A percentile compares a stretch with the other conserved stretches of the same genome.
These are phyloP conservation scores for Buathra laborator DNA, from an alignment of 2,888 invertebrate species.

Conservation along the genomic window DNA sequence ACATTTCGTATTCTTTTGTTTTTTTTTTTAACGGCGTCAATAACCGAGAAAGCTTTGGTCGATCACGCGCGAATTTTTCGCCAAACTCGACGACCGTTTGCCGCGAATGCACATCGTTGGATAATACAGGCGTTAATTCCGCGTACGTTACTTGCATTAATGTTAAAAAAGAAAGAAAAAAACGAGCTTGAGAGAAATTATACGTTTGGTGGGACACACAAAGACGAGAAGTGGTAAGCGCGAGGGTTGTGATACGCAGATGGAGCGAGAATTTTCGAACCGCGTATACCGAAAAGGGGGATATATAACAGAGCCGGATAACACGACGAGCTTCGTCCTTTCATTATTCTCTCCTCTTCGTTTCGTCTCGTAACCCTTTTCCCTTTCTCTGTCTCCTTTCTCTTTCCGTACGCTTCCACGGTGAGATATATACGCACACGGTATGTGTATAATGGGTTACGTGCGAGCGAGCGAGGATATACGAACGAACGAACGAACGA, in stretches of 20 bases:
- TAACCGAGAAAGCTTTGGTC: neutral
- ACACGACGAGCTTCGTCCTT: slow-evolving; percentile 22
- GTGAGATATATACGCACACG: slow-evolving; percentile 27
- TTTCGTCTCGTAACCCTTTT: slow-evolving; percentile 26
- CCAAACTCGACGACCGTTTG: neutral
- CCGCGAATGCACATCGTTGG: slow-evolving; percentile 8
- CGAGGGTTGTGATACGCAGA: slow-evolving; percentile 47
- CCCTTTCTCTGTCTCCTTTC: neutral
- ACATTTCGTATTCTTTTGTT: neutral
- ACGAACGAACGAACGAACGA: slow-evolving; percentile 64
- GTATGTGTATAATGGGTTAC: slow-evolving; percentile 58
- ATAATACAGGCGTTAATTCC: neutral
- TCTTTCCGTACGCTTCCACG: slow-evolving; percentile 7
- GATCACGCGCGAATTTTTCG: slow-evolving; percentile 20
- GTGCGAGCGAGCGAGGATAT: slow-evolving; percentile 61
- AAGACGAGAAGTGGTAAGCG: slow-evolving; percentile 19
- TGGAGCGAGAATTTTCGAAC: slow-evolving; percentile 9
- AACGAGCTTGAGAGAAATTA: neutral
- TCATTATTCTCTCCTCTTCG: slow-evolving; percentile 41
- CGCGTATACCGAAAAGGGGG: slow-evolving; percentile 13
- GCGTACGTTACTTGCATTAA: neutral
- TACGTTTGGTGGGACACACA: slow-evolving; percentile 26
- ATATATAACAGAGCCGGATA: slow-evolving; percentile 10
- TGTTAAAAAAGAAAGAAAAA: neutral
- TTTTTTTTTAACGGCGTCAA: neutral